Conservation (phyloP, 1,140 invertebrate genomes). For the Lordiphosa clarofinis region DNA sequence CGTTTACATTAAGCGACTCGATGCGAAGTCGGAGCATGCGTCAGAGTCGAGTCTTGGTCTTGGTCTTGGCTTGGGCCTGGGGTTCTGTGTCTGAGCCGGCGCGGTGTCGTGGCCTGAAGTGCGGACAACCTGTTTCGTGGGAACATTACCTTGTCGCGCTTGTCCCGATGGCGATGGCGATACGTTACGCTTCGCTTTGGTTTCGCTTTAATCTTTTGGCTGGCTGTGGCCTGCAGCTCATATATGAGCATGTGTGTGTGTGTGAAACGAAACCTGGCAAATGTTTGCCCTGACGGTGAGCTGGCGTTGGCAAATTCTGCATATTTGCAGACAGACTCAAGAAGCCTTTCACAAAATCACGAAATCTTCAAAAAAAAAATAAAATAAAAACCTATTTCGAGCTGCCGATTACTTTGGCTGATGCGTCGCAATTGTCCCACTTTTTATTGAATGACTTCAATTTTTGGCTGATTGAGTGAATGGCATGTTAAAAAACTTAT, state of each 20-base stretch:
- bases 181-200: constrained; percentile 77
- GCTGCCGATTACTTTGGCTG: constrained; percentile 33
- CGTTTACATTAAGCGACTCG: constrained; percentile 61
- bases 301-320: constrained; percentile 60
- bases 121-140: constrained; percentile 79
- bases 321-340: constrained; percentile 57
- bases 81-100: constrained; percentile 19
- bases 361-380: constrained; percentile 68
- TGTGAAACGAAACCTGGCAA: constrained; percentile 51
- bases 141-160: constrained; percentile 79
- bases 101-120: constrained; percentile 72
- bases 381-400: constrained; percentile 43
- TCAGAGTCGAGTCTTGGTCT: constrained; percentile 42
- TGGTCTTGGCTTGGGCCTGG: constrained; percentile 13
- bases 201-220: constrained; percentile 69
- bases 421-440: constrained; percentile 70
- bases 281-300: constrained; percentile 36
- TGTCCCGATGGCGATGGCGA: constrained; percentile 71
- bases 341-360: constrained; percentile 75
- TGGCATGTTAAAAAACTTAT: constrained; percentile 72
- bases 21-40: constrained; percentile 45
- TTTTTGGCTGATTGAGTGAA: constrained; percentile 67
- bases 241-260: constrained; percentile 7
- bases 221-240: constrained; percentile 28
- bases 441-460: constrained; percentile 73